A percentile compares a stretch with the other conserved stretches of the same genome.
Evolutionary conservation across 2,113 vertebrate species (phyloP).

Genomic region (Pleuronectes platessa): DNA sequence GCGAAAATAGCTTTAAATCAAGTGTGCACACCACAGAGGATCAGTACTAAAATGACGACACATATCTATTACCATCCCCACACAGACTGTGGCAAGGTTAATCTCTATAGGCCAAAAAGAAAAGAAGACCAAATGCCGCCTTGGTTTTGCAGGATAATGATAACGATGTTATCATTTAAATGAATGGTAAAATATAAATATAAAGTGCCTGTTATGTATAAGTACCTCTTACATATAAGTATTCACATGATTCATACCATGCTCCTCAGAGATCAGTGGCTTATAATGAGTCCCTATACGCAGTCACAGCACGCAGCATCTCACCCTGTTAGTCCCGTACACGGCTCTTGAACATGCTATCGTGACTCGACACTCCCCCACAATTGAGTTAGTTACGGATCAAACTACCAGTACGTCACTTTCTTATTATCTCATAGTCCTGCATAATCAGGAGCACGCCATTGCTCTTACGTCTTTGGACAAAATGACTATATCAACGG

Average conservation of each 20-base stretch:
- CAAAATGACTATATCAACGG: not conserved
- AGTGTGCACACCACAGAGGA: not conserved
- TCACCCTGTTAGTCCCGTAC: conserved; percentile 16
- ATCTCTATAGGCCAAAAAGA: not conserved
- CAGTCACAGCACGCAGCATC: conserved; percentile 15
- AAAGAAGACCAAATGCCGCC: conserved; percentile 3
- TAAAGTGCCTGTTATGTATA: no score
- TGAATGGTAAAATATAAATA: not conserved
- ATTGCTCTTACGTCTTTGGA: not conserved
- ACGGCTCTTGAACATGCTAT: conserved; percentile 25
- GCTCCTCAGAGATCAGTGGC: not conserved
- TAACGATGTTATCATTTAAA: not conserved
- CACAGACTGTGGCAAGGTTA: no score
- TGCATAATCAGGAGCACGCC: conserved; percentile 1
- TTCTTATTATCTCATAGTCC: not conserved
- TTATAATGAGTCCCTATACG: not conserved
- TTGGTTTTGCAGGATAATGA: conserved; percentile 7
- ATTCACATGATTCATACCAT: not conserved
- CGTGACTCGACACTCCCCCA: conserved; percentile 18
- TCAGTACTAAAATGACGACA: conserved; percentile 1
- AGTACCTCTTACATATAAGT: not conserved
- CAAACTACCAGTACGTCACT: conserved; percentile 11
- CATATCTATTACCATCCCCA: not conserved
- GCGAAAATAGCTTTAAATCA: not conserved
- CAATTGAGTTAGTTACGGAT: conserved; percentile 19